Conservation (phyloP, 2,113 vertebrate species). For the Pedetes capensis region DNA sequence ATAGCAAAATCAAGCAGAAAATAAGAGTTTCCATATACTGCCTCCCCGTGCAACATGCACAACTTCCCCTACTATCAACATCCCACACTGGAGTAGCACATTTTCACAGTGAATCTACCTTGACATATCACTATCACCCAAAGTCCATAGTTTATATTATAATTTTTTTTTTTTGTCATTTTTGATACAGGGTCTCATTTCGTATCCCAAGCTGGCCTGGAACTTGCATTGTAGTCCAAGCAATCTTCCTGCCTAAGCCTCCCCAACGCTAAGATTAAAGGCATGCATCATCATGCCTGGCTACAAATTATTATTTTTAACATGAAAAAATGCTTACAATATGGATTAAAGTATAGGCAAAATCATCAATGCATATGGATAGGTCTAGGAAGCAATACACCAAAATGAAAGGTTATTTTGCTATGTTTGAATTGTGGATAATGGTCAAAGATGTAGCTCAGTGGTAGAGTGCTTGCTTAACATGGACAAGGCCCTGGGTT, state of each 20-base stretch:
- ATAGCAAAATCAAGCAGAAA: background rate
- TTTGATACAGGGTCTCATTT: too few species aligned
- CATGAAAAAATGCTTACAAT: background rate
- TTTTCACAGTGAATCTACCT: background rate
- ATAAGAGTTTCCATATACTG: background rate
- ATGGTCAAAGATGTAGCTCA: too few species aligned
- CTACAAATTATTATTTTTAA: conserved; percentile 2
- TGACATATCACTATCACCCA: background rate
- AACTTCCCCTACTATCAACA: background rate
- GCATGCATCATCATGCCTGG: too few species aligned
- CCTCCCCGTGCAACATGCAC: background rate
- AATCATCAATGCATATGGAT: background rate
- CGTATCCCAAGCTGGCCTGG: too few species aligned
- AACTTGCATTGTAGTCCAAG: too few species aligned
- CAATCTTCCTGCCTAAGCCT: too few species aligned
- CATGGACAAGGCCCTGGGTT: background rate
- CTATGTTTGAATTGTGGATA: background rate
- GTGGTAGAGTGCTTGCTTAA: background rate
- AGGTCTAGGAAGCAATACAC: background rate
- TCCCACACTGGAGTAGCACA: background rate
- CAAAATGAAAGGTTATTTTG: conserved; percentile 34
- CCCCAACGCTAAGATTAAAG: too few species aligned
- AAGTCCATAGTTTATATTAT: background rate
- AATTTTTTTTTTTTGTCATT: too few species aligned
- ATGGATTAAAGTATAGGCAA: conserved; percentile 34